Conservation (phyloP, 1,140 invertebrate genomes). For the Caenorhabditis tropicalis region DNA sequence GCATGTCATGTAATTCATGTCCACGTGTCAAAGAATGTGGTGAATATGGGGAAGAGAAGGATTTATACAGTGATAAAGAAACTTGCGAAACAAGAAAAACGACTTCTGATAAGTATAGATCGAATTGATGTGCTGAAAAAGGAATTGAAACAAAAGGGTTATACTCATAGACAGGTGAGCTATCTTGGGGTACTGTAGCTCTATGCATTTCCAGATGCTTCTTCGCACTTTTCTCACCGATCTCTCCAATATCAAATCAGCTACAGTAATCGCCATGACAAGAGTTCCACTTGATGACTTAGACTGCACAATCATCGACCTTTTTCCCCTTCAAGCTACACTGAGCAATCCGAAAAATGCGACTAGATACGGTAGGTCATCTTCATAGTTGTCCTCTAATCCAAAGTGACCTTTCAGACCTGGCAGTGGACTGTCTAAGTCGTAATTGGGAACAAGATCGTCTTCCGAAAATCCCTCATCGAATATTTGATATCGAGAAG, state of each 20-base stretch:
- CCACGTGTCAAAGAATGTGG: constrained; percentile 14
- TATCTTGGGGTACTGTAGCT: no score
- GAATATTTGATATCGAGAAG: constrained; percentile 33
- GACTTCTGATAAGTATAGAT: not conserved
- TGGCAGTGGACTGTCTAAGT: constrained; percentile 17
- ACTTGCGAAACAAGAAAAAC: not conserved
- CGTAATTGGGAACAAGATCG: constrained; percentile 12
- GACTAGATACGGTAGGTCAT: not conserved
- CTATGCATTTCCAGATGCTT: constrained; percentile 8
- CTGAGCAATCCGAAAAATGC: not conserved
- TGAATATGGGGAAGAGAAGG: constrained; percentile 2
- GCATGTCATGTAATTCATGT: not conserved
- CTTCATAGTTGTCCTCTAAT: not conserved
- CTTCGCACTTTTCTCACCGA: constrained; percentile 11
- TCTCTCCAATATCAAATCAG: not conserved
- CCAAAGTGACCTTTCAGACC: not conserved
- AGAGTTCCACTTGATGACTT: not conserved
- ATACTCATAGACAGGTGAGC: not conserved
- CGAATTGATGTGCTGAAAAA: constrained; percentile 20
- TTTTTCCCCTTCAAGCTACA: not conserved
- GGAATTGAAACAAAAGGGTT: not conserved
- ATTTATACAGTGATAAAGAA: not conserved
- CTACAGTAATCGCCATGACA: not conserved
- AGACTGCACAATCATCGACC: not conserved
- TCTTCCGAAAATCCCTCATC: not conserved